A percentile compares a stretch with the other conserved stretches of the same genome.
Evolutionary conservation across 2,797 vertebrate species (phyloP).

Genomic region (Natrix natrix): DNA sequence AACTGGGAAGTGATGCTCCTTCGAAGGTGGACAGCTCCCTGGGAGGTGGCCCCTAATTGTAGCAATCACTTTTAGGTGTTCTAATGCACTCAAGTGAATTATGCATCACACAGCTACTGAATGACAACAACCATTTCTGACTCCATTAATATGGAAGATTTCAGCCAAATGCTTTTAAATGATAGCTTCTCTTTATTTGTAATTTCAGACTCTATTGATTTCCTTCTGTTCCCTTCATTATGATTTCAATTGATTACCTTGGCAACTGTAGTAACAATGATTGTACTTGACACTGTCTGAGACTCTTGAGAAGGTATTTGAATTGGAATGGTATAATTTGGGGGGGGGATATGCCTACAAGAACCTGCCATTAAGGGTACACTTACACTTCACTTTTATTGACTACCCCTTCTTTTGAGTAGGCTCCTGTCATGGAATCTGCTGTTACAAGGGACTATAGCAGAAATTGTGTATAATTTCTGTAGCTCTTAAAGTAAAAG

Average conservation of each 20-base stretch:
- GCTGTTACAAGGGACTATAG: constrained; percentile 53
- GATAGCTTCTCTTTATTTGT: constrained; percentile 80
- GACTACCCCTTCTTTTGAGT: constrained; percentile 68
- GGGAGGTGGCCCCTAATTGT: constrained; percentile 74
- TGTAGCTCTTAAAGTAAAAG: constrained; percentile 51
- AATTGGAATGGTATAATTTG: constrained; percentile 83
- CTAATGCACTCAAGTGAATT: constrained; percentile 78
- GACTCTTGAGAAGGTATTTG: constrained; percentile 78
- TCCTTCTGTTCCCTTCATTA: constrained; percentile 86
- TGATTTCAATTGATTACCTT: constrained; percentile 84
- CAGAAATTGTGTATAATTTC: constrained; percentile 59
- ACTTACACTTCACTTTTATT: constrained; percentile 78
- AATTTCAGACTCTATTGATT: constrained; percentile 85
- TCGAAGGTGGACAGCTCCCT: constrained; percentile 71
- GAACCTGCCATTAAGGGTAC: constrained; percentile 77
- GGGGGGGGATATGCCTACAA: constrained; percentile 72
- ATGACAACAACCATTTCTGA: constrained; percentile 79
- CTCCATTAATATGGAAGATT: constrained; percentile 81
- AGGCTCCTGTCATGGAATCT: constrained; percentile 67
- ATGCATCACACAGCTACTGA: constrained; percentile 75
- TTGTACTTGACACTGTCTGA: constrained; percentile 80
- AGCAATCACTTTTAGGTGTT: constrained; percentile 77
- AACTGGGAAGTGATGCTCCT: constrained; percentile 65
- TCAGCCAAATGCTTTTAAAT: constrained; percentile 82
- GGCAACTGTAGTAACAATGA: constrained; percentile 82